Percentiles rank a stretch among this genome's conserved stretches.
These are phyloP conservation scores for Noctua fimbriata DNA, from an alignment of 2,888 invertebrate species.

Conservation along the genomic window DNA sequence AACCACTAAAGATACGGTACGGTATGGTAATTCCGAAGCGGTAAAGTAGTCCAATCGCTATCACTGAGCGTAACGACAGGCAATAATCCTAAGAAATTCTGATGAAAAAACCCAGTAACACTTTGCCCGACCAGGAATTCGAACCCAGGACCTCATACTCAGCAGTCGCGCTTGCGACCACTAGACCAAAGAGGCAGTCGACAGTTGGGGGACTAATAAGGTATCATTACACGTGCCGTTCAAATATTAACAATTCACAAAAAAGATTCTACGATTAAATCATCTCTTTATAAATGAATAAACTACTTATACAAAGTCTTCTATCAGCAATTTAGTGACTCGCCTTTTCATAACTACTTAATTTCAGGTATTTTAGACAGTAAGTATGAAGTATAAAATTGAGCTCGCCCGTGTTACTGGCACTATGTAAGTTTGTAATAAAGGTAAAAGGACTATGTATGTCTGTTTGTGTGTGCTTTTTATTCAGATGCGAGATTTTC, in stretches of 20 bases:
- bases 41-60: background rate
- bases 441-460: background rate
- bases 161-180: no score
- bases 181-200: no score
- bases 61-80: background rate
- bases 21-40: background rate
- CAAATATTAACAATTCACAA: background rate
- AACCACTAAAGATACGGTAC: background rate
- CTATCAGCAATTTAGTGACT: slow-evolving; percentile 2
- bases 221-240: background rate
- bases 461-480: slow-evolving; percentile 22
- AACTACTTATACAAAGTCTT: slow-evolving; percentile 20
- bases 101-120: background rate
- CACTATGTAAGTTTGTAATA: slow-evolving; percentile 29
- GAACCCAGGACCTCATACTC: background rate
- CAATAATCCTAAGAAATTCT: background rate
- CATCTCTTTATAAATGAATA: slow-evolving; percentile 8
- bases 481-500: background rate
- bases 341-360: slow-evolving; percentile 36
- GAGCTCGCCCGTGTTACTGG: background rate
- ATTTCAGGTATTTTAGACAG: slow-evolving; percentile 37
- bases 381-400: slow-evolving; percentile 26
- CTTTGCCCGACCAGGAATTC: background rate
- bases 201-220: background rate
- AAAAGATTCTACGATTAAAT: no score